Evolutionary conservation across 1,140 invertebrate species (phyloP).

Genomic region (Trachymyrmex septentrionalis): DNA sequence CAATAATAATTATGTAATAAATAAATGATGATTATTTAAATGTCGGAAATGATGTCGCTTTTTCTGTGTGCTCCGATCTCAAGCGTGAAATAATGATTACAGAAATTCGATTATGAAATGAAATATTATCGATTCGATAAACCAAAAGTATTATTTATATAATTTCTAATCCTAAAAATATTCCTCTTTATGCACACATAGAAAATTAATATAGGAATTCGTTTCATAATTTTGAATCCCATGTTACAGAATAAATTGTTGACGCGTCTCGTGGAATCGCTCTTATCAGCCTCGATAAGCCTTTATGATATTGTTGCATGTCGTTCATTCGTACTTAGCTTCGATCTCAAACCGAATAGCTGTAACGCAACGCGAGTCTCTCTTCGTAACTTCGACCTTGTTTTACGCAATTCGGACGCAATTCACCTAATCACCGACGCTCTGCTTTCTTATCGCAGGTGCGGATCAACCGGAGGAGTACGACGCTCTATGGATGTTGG

Average conservation of each 20-base stretch:
- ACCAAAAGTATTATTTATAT: neutral
- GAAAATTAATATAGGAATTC: conserved; percentile 1
- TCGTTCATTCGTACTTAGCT: neutral
- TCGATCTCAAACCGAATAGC: neutral
- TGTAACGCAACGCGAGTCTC: neutral
- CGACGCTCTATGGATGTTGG: conserved; percentile 71
- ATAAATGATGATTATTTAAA: conserved; percentile 38
- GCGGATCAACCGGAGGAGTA: conserved; percentile 62
- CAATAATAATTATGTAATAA: conserved; percentile 37
- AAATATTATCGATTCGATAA: conserved; percentile 16
- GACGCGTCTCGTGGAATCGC: neutral
- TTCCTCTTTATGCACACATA: conserved; percentile 4
- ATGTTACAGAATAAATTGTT: neutral
- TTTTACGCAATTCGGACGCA: conserved; percentile 4
- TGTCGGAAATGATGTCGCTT: neutral
- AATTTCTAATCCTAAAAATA: neutral
- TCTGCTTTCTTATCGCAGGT: conserved; percentile 67
- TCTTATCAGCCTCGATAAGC: neutral
- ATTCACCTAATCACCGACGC: conserved; percentile 30
- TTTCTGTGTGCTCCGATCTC: conserved; percentile 6
- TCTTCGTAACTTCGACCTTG: neutral
- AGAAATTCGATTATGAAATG: conserved; percentile 7
- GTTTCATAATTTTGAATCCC: conserved; percentile 11
- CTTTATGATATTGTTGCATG: conserved; percentile 40
- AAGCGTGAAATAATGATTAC: conserved; percentile 1